Evolutionary conservation across 1,140 invertebrate genomes (phyloP).

Genomic region (Neodiprion virginianus): DNA sequence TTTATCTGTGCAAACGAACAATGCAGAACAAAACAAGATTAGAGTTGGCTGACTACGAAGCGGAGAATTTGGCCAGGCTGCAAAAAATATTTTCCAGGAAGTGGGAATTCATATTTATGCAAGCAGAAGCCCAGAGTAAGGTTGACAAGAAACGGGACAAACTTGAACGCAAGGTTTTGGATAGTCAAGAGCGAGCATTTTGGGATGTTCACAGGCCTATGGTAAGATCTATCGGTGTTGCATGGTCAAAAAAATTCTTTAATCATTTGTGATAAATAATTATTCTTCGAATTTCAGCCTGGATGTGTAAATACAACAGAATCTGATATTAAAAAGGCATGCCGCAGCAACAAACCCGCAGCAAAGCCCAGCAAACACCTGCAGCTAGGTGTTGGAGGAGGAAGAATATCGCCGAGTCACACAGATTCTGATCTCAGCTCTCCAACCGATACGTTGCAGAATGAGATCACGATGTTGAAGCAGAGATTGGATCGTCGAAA

Average conservation of each 20-base stretch:
- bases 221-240: conserved; percentile 62
- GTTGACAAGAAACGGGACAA: conserved; percentile 99
- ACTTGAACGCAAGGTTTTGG: conserved; percentile 95
- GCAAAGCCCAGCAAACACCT: conserved; percentile 63
- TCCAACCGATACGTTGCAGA: conserved; percentile 65
- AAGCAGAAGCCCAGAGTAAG: conserved; percentile 86
- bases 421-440: conserved; percentile 62
- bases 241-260: conserved; percentile 22
- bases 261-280: not conserved
- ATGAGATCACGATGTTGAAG: conserved; percentile 73
- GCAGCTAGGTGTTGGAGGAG: conserved; percentile 61
- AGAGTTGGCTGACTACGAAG: conserved; percentile 98
- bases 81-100: conserved; percentile 99
- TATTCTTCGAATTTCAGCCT: conserved; percentile 69
- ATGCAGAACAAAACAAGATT: conserved; percentile 99
- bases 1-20: conserved; percentile 98
- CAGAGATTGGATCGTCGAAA: conserved; percentile 86
- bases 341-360: conserved; percentile 79
- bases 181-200: conserved; percentile 98
- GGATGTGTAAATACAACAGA: conserved; percentile 99
- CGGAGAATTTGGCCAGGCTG: conserved; percentile 94
- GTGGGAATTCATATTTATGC: conserved; percentile 99
- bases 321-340: conserved; percentile 96
- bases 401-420: conserved; percentile 69
- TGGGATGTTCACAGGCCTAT: conserved; percentile 99